Conservation (phyloP, 2,888 invertebrate species). For the Campoplex nolae region DNA sequence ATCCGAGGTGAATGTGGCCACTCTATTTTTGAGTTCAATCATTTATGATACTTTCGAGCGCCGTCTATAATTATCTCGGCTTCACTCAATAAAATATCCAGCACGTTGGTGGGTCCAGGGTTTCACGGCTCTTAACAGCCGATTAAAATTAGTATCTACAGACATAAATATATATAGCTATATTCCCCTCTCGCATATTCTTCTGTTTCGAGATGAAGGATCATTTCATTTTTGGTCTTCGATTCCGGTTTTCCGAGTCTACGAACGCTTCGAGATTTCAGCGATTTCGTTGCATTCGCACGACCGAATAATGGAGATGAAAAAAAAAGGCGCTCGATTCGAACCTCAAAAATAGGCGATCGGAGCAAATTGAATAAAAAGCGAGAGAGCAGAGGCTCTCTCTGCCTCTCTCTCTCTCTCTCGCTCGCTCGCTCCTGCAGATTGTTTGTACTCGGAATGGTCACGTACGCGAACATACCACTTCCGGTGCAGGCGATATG, state of each 20-base stretch:
- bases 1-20: not conserved
- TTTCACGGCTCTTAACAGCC: conserved; percentile 49
- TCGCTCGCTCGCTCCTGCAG: conserved; percentile 63
- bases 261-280: not conserved
- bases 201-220: not conserved
- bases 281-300: not conserved
- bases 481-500: conserved; percentile 78
- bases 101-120: conserved; percentile 34
- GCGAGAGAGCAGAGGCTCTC: not conserved
- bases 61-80: conserved; percentile 51
- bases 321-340: not conserved
- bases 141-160: conserved; percentile 56
- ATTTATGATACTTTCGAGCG: conserved; percentile 23
- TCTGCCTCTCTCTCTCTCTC: no score
- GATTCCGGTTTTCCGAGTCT: conserved; percentile 31
- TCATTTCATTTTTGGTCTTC: not conserved
- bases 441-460: conserved; percentile 78
- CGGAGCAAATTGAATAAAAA: not conserved
- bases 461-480: conserved; percentile 81
- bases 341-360: not conserved
- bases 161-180: not conserved
- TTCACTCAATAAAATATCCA: conserved; percentile 44
- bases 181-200: not conserved
- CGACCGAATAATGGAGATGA: conserved; percentile 5
- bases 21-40: not conserved